Conservation (phyloP, 2,888 invertebrate genomes). For the Alviniconcha strummeri region DNA sequence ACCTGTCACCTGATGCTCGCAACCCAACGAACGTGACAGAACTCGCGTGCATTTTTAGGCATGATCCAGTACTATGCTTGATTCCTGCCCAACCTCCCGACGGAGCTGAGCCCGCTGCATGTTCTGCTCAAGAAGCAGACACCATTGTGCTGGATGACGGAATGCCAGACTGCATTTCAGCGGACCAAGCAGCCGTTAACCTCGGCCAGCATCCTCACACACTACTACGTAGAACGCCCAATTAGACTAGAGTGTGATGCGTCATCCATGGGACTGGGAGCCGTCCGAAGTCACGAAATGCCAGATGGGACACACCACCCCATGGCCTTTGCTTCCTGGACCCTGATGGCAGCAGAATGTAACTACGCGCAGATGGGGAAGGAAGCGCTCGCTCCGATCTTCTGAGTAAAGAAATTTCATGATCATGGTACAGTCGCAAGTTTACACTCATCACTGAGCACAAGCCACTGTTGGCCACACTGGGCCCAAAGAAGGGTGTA, state of each 20-base stretch:
- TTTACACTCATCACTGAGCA: constrained; percentile 73
- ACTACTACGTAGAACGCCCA: constrained; percentile 53
- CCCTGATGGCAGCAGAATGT: constrained; percentile 58
- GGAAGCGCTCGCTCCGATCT: constrained; percentile 70
- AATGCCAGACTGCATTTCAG: constrained; percentile 41
- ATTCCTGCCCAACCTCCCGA: constrained; percentile 47
- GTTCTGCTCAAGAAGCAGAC: constrained; percentile 36
- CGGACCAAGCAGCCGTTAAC: constrained; percentile 44
- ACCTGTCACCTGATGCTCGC: constrained; percentile 11
- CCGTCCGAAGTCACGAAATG: constrained; percentile 50
- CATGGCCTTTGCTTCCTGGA: constrained; percentile 65
- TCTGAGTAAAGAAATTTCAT: constrained; percentile 62
- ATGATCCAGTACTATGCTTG: constrained; percentile 55
- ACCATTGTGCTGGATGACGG: not conserved
- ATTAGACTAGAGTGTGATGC: constrained; percentile 70
- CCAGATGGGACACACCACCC: constrained; percentile 68
- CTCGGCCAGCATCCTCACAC: constrained; percentile 43
- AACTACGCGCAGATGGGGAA: constrained; percentile 52
- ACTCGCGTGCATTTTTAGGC: constrained; percentile 36
- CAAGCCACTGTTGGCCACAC: constrained; percentile 70
- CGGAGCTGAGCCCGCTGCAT: constrained; percentile 48
- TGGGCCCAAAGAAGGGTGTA: constrained; percentile 59
- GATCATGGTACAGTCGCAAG: constrained; percentile 61
- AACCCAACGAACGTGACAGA: constrained; percentile 12
- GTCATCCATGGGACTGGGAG: constrained; percentile 62